Base-by-base conservation (phyloP, 2,888 invertebrate genomes). In the Drosophila paranaensis region DNA sequence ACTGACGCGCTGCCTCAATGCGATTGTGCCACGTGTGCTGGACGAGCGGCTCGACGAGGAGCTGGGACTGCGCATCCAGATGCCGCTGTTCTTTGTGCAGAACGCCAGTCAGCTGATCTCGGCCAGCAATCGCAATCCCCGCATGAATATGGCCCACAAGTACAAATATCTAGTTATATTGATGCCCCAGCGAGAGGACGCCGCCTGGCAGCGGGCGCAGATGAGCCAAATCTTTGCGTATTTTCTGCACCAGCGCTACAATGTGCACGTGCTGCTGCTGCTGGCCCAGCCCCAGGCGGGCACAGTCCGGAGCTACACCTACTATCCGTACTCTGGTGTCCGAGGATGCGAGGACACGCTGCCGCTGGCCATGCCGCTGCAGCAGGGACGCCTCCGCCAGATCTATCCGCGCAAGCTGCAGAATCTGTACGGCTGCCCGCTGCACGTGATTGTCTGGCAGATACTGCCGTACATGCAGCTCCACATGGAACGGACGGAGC, bases 401-500 rank as follows among this genome's bases (percentile, higher is more conserved):
- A 63, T 90, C 3, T 86, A 76, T 66, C 85, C 83, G 0, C 0
- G 16, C 0, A 90, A 91, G 27, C 6, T 88, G 13, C 13, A 1
- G 3, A 81, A 91, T 54, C 56, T 91, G 2, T 57, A 90, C 11
- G 89, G 90, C 0, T 91, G 91, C 42, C 82, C 90, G 0, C 11
- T 91, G 16, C 53, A 72, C 8, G 83, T 75, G 3, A 65, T 86
- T 1, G 60, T 84, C 0, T 89, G 81, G 83, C n/a, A 75, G 1
- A 61, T 83, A 9, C 64, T 71, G 13, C 90, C 89, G 0, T 89
- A 73, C 6, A 55, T 89, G 53, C 20, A 45, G 10, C 11, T 88
- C 0, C 46, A 56, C 8, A 54, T 11, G 54, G 27, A 54, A 6
- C 40, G 2, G 3, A 30, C 11, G 27, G n/a, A 6, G 8, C 40